These are phyloP conservation scores for Lycorma delicatula DNA, from an alignment of 1,140 invertebrate species.

Conservation along the genomic window DNA sequence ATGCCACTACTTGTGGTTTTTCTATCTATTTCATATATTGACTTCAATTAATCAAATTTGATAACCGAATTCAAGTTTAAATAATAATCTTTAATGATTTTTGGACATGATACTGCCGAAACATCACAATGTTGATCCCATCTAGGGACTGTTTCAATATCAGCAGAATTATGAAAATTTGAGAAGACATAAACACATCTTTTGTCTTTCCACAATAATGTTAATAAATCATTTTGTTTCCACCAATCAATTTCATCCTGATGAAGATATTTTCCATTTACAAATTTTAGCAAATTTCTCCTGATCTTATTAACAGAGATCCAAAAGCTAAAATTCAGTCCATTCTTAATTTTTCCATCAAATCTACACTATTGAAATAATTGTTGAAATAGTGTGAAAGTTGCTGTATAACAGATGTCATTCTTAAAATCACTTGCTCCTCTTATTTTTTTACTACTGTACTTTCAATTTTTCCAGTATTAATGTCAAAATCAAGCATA, in stretches of 20 bases:
- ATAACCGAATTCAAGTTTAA: constrained; percentile 36
- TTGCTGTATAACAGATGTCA: background rate
- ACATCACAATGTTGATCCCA: constrained; percentile 20
- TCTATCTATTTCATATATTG: constrained; percentile 32
- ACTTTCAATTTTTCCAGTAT: constrained; percentile 21
- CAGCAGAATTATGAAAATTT: constrained; percentile 16
- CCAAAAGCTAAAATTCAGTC: constrained; percentile 25
- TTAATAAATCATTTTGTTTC: constrained; percentile 9
- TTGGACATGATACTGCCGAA: constrained; percentile 28
- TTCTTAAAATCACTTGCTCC: constrained; percentile 20
- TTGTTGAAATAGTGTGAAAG: constrained; percentile 28
- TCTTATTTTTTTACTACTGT: constrained; percentile 13
- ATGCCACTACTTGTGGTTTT: constrained; percentile 37
- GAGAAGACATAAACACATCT: constrained; percentile 9
- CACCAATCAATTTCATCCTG: constrained; percentile 25
- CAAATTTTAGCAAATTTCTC: constrained; percentile 21
- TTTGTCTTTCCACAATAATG: constrained; percentile 10
- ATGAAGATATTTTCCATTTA: constrained; percentile 18
- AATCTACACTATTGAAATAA: constrained; percentile 22
- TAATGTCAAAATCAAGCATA: constrained; percentile 21
- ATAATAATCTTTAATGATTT: constrained; percentile 35
- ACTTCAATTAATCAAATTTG: constrained; percentile 35
- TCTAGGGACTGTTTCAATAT: background rate
- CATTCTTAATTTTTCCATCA: constrained; percentile 23
- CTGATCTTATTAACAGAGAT: constrained; percentile 21